These are phyloP conservation scores for Mythimna lalbum DNA, from an alignment of 2,888 invertebrate genomes.

Conservation along the genomic window DNA sequence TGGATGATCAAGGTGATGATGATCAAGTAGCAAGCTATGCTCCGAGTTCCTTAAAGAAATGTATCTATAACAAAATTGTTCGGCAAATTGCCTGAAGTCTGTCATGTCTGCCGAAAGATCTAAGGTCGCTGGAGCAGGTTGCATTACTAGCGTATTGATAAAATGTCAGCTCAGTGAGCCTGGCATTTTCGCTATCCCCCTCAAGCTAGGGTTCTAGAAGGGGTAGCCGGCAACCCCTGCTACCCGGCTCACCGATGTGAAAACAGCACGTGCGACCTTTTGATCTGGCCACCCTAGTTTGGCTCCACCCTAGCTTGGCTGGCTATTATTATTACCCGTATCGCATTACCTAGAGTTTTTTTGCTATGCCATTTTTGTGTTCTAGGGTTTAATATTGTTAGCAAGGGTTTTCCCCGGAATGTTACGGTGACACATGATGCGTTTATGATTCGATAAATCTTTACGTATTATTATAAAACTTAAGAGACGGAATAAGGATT, in stretches of 20 bases:
- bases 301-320: conserved; percentile 2
- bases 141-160: background rate
- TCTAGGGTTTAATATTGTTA: background rate
- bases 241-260: background rate
- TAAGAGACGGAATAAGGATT: too few relatives aligned
- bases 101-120: too few relatives aligned
- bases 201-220: background rate
- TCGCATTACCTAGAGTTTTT: conserved; percentile 3
- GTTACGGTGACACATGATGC: background rate
- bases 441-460: background rate
- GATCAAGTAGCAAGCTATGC: too few relatives aligned
- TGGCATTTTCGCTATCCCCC: conserved; percentile 23
- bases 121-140: too few relatives aligned
- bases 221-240: background rate
- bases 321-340: background rate
- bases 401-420: background rate
- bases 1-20: too few relatives aligned
- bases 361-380: background rate
- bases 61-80: too few relatives aligned
- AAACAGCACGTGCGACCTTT: conserved; percentile 34
- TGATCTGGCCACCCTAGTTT: conserved; percentile 15
- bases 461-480: too few relatives aligned
- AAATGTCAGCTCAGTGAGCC: background rate
- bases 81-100: too few relatives aligned
- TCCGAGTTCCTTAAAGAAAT: too few relatives aligned